Evolutionary conservation across 1,140 invertebrate genomes (phyloP).

Genomic region (Gerris buenoi): DNA sequence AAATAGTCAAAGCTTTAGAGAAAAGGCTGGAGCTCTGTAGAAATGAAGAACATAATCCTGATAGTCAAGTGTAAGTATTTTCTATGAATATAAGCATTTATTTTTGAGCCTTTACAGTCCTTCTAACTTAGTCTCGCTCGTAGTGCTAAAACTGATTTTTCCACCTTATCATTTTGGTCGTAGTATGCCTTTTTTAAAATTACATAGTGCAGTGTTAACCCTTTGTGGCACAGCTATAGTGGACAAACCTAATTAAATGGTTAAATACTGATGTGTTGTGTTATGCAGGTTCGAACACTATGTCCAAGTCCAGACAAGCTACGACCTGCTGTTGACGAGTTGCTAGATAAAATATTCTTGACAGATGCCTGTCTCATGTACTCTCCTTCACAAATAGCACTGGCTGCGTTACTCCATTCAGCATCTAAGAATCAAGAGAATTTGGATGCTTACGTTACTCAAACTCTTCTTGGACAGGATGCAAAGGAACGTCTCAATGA

Average conservation of each 20-base stretch:
- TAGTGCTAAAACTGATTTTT: no score
- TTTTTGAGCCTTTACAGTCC: no score
- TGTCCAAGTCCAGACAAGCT: conserved; percentile 71
- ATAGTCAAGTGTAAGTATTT: conserved; percentile 55
- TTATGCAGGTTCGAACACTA: conserved; percentile 47
- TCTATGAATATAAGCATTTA: background rate
- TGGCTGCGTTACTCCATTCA: conserved; percentile 77
- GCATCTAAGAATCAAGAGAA: conserved; percentile 73
- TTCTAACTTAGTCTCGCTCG: no score
- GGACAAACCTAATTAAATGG: no score
- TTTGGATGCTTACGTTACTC: conserved; percentile 79
- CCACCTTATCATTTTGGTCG: no score
- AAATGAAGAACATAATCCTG: conserved; percentile 89
- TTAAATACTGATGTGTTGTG: no score
- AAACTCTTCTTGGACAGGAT: conserved; percentile 56
- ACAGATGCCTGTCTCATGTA: conserved; percentile 84
- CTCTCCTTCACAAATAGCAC: conserved; percentile 81
- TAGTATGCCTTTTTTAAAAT: no score
- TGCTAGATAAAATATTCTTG: conserved; percentile 72
- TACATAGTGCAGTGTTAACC: no score
- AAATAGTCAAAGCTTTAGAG: conserved; percentile 58
- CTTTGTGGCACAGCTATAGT: no score
- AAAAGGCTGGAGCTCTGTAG: conserved; percentile 82
- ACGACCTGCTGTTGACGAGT: conserved; percentile 71
- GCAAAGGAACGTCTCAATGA: conserved; percentile 52